Evolutionary conservation across 2,113 vertebrate species (phyloP).

Genomic region (Vicugna pacos): DNA sequence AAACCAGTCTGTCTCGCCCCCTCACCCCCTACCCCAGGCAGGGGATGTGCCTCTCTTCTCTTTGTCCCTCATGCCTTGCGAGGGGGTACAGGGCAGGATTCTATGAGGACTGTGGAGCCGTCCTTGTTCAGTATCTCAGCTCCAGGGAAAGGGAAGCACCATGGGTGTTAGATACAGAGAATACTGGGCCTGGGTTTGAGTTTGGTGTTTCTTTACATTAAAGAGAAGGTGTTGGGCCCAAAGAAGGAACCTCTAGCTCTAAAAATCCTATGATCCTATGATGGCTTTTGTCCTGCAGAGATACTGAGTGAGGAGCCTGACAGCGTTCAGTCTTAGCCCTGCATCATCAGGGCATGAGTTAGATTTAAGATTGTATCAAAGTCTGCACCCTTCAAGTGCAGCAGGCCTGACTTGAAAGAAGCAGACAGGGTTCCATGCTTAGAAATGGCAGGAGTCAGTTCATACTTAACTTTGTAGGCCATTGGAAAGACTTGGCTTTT

Average conservation of each 20-base stretch:
- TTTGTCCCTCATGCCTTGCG: not conserved
- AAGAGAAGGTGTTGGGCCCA: not conserved
- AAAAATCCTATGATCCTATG: not conserved
- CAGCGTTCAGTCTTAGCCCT: not conserved
- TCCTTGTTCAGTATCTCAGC: not conserved
- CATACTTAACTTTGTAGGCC: too few species aligned
- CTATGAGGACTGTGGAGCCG: not conserved
- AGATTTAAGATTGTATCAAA: not conserved
- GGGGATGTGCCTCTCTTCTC: not conserved
- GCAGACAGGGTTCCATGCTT: not conserved
- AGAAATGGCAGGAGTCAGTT: not conserved
- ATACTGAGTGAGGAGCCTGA: not conserved
- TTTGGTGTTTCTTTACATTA: not conserved
- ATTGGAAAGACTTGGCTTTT: not conserved
- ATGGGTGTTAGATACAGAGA: not conserved
- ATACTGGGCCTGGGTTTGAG: not conserved
- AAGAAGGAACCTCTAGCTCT: not conserved
- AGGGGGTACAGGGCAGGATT: not conserved
- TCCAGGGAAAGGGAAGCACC: not conserved
- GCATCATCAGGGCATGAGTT: not conserved
- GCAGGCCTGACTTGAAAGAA: not conserved
- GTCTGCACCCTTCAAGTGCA: not conserved
- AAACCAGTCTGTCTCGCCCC: not conserved
- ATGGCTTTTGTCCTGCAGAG: not conserved
- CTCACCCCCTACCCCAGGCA: not conserved